Evolutionary conservation across 2,797 vertebrate species (phyloP).

Genomic region (Caiman crocodilus): DNA sequence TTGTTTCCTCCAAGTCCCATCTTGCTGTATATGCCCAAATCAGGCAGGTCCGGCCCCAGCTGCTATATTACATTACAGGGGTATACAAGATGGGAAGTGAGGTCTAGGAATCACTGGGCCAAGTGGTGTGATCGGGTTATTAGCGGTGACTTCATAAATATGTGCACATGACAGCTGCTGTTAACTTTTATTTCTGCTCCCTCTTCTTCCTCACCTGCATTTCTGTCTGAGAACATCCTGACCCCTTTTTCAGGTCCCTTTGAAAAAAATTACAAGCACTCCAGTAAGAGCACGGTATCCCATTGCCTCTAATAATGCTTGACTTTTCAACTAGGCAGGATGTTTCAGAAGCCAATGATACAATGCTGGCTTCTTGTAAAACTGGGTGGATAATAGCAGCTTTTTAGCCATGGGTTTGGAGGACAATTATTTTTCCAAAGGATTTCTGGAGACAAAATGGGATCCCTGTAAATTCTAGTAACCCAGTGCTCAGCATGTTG

Average conservation of each 20-base stretch:
- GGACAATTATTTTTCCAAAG: not conserved
- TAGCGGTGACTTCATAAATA: not conserved
- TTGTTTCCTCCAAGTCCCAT: not conserved
- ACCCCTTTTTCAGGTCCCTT: constrained; percentile 4
- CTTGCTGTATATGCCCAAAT: not conserved
- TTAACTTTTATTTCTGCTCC: not conserved
- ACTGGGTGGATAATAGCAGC: not conserved
- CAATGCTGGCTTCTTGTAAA: constrained; percentile 25
- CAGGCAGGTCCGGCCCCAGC: constrained; percentile 32
- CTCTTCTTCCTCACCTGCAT: not conserved
- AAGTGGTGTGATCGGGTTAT: not conserved
- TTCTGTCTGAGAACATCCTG: constrained; percentile 11
- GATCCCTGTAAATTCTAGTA: not conserved
- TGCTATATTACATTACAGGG: not conserved
- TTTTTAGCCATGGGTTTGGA: not conserved
- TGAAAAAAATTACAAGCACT: constrained; percentile 42
- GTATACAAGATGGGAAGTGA: not conserved
- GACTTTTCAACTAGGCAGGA: constrained; percentile 10
- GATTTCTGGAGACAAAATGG: constrained; percentile 9
- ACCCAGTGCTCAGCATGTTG: not conserved
- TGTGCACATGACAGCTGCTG: constrained; percentile 22
- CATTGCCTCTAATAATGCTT: constrained; percentile 24
- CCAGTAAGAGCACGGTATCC: constrained; percentile 13
- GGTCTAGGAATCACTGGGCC: not conserved
- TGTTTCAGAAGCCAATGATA: constrained; percentile 4